Base-by-base conservation (phyloP, 2,888 invertebrate genomes). In the Andrena flavipes region DNA sequence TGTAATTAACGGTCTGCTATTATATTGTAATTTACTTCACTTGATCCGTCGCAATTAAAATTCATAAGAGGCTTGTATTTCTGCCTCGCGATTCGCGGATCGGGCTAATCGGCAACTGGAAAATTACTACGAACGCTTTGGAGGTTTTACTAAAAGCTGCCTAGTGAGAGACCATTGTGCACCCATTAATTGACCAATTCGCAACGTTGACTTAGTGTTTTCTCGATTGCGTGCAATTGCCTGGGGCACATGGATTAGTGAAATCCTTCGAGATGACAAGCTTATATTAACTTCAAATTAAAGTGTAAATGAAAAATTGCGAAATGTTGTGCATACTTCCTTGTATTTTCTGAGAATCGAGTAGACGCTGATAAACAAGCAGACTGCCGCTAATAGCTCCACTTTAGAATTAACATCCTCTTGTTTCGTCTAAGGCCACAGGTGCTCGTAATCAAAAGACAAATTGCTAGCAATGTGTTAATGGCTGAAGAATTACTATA, bases 241-340 rank as follows among this genome's bases (percentile, higher is more conserved):
- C 13, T 42, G 48, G 20, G 8, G 2, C 5, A 7, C n/a, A 0
- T 0, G 5, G n/a, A 23, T 48, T 20, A 29, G 29, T 26, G 54
- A 56, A 64, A 26, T 4, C 13, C 13, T 35, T 33, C 13, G 1
- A 13, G 51, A 20, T 3, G 42, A 4, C 1, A 16, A 16, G 5
- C 5, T 8, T 8, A 51, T 70, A 30, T 20, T 64, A 60, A 79
- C 76, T 49, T 51, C 10, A 10, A 3, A 63, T 63, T 48, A 23
- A 35, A 71, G 56, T 16, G 35, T 2, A 2, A 62, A 60, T 20
- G 48, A 8, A 20, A 13, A 59, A 51, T 76, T 64, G 30, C 49
- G 59, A 23, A 26, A 56, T 56, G 10, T 8, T 20, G 51, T 51
- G 8, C 20, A 8, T 42, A 8, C 26, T 23, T 56, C 26, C 10